Conservation (phyloP, 2,797 vertebrate species). For the Ptychadena robeensis region DNA sequence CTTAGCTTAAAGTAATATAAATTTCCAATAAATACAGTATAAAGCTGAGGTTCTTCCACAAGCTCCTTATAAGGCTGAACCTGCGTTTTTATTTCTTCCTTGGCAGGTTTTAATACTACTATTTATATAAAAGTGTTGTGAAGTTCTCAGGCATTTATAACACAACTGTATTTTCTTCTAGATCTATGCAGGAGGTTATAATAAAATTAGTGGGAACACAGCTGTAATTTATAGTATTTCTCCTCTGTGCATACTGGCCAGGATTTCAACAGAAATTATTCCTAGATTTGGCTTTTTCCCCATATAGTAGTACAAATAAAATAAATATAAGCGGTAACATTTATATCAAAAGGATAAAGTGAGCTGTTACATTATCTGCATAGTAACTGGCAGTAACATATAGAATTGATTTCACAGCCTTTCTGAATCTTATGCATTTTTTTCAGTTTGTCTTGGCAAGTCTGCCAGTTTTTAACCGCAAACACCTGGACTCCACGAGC, state of each 20-base stretch:
- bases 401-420: constrained; percentile 60
- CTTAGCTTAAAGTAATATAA: not conserved
- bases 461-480: constrained; percentile 42
- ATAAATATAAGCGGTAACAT: constrained; percentile 54
- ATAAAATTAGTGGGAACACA: constrained; percentile 36
- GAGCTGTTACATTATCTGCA: constrained; percentile 51
- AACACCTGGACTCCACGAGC: constrained; percentile 55
- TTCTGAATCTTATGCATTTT: constrained; percentile 43
- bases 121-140: constrained; percentile 29
- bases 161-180: constrained; percentile 6
- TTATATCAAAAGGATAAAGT: constrained; percentile 47
- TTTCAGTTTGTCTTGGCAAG: constrained; percentile 55
- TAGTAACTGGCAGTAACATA: constrained; percentile 53
- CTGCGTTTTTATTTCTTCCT: not conserved
- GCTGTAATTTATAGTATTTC: constrained; percentile 36
- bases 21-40: not conserved
- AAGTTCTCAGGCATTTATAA: constrained; percentile 33
- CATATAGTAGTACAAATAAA: constrained; percentile 50
- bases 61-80: not conserved
- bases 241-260: constrained; percentile 18
- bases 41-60: not conserved
- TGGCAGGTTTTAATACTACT: constrained; percentile 23
- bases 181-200: constrained; percentile 16
- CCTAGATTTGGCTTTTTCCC: constrained; percentile 28
- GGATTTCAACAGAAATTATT: constrained; percentile 14